phyloP scores from a whole-genome alignment of 2,113 vertebrate genomes.

The Odontophorus gujanensis region DNA sequence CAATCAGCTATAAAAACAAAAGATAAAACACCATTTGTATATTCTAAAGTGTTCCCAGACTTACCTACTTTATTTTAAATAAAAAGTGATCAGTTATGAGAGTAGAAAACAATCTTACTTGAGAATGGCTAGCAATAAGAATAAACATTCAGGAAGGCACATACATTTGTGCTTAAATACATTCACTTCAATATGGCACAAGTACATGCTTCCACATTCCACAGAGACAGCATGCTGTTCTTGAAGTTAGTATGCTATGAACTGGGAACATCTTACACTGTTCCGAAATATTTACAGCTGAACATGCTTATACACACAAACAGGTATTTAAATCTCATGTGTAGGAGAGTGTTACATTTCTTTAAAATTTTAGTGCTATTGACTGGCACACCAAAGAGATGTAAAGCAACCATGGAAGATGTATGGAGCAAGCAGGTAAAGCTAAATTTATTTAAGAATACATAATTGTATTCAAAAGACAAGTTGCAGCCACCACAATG shows the following conservation, averaged over 20 bases:
- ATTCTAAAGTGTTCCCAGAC: neutral
- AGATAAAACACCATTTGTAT: neutral
- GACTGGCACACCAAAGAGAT: neutral
- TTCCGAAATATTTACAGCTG: neutral
- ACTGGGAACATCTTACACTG: neutral
- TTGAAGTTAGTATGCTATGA: neutral
- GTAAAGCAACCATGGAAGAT: neutral
- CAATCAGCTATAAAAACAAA: constrained; percentile 87
- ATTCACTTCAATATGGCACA: neutral
- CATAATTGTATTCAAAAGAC: neutral
- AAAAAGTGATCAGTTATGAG: neutral
- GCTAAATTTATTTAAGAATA: neutral
- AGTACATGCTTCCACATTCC: neutral
- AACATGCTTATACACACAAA: neutral
- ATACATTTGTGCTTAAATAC: neutral
- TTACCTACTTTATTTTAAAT: neutral
- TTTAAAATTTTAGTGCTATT: neutral
- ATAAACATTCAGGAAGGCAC: neutral
- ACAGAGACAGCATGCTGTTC: neutral
- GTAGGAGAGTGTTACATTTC: neutral
- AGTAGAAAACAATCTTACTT: neutral
- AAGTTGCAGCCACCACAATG: neutral
- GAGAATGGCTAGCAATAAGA: neutral
- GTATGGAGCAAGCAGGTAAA: neutral
- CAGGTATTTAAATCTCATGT: neutral